Conservation (phyloP, 2,797 vertebrate species). For the Anas capensis region DNA sequence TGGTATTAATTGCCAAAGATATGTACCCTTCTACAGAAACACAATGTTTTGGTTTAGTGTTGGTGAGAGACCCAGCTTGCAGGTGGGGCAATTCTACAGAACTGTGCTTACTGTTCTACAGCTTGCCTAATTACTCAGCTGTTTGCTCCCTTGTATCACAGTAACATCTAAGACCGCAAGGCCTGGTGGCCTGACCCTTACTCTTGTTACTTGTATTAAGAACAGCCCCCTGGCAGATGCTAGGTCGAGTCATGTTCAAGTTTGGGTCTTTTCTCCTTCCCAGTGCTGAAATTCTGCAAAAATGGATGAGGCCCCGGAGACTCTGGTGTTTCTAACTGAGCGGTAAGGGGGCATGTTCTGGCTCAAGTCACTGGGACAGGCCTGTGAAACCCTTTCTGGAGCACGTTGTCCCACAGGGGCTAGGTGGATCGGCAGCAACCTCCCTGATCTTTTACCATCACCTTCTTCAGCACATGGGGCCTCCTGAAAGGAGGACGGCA, state of each 20-base stretch:
- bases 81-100: background rate
- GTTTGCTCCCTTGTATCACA: background rate
- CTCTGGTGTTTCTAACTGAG: background rate
- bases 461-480: no score
- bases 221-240: background rate
- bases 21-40: rapidly evolving
- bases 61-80: background rate
- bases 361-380: rapidly evolving
- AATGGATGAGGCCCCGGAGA: rapidly evolving
- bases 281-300: background rate
- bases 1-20: background rate
- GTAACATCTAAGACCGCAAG: rapidly evolving
- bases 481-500: rapidly evolving
- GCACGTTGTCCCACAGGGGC: rapidly evolving
- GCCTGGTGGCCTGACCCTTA: background rate
- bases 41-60: background rate
- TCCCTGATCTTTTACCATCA: background rate
- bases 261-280: background rate
- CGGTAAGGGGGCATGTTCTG: rapidly evolving
- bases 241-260: background rate
- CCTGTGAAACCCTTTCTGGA: background rate
- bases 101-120: background rate
- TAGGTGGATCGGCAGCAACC: rapidly evolving
- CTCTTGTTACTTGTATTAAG: rapidly evolving
- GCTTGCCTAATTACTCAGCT: background rate